Percentiles rank a stretch among this genome's conserved stretches.
phyloP scores from a whole-genome alignment of 2,113 vertebrate genomes.

The Capreolus pygargus region DNA sequence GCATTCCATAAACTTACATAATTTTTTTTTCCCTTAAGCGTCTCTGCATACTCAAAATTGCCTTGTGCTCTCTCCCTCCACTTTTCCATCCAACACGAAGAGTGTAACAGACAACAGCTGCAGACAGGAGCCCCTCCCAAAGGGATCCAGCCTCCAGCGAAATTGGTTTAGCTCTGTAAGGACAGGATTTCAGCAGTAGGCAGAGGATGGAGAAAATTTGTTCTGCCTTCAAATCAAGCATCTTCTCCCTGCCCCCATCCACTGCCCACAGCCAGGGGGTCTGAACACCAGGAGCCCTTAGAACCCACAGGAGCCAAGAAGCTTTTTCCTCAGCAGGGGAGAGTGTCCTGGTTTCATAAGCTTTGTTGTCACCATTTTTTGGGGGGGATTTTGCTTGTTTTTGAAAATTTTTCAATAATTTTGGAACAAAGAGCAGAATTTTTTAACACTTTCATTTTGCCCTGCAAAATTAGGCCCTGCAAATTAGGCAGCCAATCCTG shows the following conservation, averaged over 20 bases:
- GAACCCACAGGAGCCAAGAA: neutral
- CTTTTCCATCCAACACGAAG: slow-evolving; percentile 39
- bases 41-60: slow-evolving; percentile 54
- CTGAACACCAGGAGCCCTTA: neutral
- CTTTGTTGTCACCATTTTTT: neutral
- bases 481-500: neutral
- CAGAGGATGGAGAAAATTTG: slow-evolving; percentile 38
- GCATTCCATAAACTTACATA: slow-evolving; percentile 67
- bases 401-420: neutral
- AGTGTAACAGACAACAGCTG: slow-evolving; percentile 56
- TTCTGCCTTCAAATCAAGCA: slow-evolving; percentile 39
- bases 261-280: neutral
- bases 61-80: slow-evolving; percentile 30
- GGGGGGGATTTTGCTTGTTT: neutral
- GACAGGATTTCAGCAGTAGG: slow-evolving; percentile 45
- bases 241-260: neutral
- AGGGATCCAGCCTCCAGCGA: slow-evolving; percentile 45
- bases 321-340: neutral
- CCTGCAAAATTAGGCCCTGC: neutral
- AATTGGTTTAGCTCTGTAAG: slow-evolving; percentile 52
- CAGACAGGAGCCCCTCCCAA: slow-evolving; percentile 47
- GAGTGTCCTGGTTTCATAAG: neutral
- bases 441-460: neutral
- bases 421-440: neutral
- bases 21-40: slow-evolving; percentile 50